Evolutionary conservation across 35 echinoderm and acorn worm species (phyloP).

Genomic region (Ophioderma brevispina): DNA sequence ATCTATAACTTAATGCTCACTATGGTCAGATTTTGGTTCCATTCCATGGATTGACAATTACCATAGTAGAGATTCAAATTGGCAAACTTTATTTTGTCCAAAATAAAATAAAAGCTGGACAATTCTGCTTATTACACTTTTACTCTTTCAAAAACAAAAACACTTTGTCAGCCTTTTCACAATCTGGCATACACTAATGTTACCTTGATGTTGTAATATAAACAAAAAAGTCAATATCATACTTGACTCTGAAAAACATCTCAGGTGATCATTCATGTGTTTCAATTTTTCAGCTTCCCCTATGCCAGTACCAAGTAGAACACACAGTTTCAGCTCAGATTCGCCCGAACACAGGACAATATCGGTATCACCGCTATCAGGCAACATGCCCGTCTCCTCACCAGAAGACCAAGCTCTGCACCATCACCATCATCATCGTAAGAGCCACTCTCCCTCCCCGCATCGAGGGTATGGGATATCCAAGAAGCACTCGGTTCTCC

Average conservation of each 20-base stretch:
- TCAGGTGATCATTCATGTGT: background rate
- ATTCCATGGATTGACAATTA: no score
- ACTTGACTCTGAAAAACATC: background rate
- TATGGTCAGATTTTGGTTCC: no score
- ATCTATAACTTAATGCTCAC: no score
- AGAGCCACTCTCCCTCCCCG: slow-evolving; percentile 19
- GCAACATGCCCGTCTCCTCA: slow-evolving; percentile 89
- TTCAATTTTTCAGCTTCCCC: slow-evolving; percentile 69
- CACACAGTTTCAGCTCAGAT: slow-evolving; percentile 71
- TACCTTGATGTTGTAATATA: no score
- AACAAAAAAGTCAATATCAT: background rate
- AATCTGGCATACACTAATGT: no score
- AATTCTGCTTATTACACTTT: no score
- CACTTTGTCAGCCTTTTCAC: no score
- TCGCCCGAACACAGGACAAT: slow-evolving; percentile 71
- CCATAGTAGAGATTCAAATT: no score
- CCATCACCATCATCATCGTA: slow-evolving; percentile 19
- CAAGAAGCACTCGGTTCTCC: background rate
- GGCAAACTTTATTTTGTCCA: no score
- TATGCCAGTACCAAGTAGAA: slow-evolving; percentile 89
- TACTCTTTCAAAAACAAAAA: no score
- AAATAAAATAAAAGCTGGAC: no score
- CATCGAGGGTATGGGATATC: slow-evolving; percentile 4
- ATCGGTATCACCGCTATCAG: slow-evolving; percentile 79
- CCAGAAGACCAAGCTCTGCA: slow-evolving; percentile 74